A percentile compares a stretch with the other conserved stretches of the same genome.
These are phyloP conservation scores for Deilephila elpenor DNA, from an alignment of 2,888 invertebrate species.

Conservation along the genomic window DNA sequence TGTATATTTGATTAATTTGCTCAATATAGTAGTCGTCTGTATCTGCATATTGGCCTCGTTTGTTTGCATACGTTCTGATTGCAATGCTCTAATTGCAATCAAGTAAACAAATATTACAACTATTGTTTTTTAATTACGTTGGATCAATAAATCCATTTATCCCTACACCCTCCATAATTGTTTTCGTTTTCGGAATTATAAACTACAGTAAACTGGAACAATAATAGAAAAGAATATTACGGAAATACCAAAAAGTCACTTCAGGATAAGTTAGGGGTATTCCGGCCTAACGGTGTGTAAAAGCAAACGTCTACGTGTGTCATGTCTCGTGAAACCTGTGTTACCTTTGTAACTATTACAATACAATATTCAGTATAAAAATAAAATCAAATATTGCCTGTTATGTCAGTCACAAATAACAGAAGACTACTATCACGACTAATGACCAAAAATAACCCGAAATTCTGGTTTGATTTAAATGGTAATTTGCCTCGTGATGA, in stretches of 20 bases:
- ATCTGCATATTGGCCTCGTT: neutral
- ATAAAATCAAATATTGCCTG: too few species aligned
- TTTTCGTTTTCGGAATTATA: neutral
- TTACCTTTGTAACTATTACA: neutral
- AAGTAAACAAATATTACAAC: neutral
- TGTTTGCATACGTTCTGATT: neutral
- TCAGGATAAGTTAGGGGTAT: constrained; percentile 9
- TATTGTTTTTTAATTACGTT: neutral
- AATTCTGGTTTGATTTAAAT: too few species aligned
- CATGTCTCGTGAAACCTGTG: neutral
- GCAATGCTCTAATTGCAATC: constrained; percentile 4
- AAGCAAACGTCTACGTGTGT: neutral
- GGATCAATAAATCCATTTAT: neutral
- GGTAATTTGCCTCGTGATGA: too few species aligned
- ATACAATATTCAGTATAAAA: neutral
- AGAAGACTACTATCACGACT: too few species aligned
- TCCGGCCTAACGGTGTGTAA: neutral
- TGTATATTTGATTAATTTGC: neutral
- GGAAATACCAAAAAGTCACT: constrained; percentile 9
- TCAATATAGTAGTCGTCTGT: neutral
- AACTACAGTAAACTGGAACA: neutral
- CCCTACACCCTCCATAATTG: too few species aligned
- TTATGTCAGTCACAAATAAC: too few species aligned
- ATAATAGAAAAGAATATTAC: too few species aligned
- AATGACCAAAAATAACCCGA: too few species aligned